A percentile compares a stretch with the other conserved stretches of the same genome.
phyloP scores from a whole-genome alignment of 2,113 vertebrate species.

The Oxyruncus cristatus region DNA sequence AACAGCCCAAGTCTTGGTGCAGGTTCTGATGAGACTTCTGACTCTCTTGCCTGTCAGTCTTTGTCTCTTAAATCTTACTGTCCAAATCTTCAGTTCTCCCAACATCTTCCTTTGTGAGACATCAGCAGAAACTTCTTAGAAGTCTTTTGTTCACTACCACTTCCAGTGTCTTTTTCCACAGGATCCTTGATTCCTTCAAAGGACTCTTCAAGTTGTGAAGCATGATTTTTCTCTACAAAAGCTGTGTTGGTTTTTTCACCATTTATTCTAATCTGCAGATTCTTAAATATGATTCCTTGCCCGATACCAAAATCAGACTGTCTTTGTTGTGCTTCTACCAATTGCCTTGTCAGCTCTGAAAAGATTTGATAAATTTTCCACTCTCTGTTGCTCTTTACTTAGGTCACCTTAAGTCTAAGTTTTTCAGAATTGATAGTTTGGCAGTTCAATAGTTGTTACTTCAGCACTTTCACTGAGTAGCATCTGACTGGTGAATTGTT shows the following conservation, averaged over 20 bases:
- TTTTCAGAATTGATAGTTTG: background rate
- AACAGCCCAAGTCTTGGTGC: background rate
- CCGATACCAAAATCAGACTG: background rate
- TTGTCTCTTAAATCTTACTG: background rate
- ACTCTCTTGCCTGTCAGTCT: background rate
- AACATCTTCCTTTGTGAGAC: background rate
- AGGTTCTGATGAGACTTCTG: background rate
- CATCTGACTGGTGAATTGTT: background rate
- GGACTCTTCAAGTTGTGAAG: background rate
- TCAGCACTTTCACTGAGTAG: background rate
- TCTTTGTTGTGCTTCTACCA: background rate
- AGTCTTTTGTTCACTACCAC: background rate
- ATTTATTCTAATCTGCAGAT: background rate
- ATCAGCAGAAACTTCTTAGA: background rate
- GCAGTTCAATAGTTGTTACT: background rate
- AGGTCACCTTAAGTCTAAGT: background rate
- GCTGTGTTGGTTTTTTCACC: accelerated
- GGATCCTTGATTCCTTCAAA: background rate
- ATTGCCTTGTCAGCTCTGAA: background rate
- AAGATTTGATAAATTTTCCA: background rate
- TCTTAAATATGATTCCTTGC: background rate
- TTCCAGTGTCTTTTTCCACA: background rate
- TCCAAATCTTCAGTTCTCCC: background rate
- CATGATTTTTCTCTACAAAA: background rate
- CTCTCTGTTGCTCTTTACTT: background rate